Base-by-base conservation (phyloP, 2,888 invertebrate genomes). In the Eupsilia transversa region DNA sequence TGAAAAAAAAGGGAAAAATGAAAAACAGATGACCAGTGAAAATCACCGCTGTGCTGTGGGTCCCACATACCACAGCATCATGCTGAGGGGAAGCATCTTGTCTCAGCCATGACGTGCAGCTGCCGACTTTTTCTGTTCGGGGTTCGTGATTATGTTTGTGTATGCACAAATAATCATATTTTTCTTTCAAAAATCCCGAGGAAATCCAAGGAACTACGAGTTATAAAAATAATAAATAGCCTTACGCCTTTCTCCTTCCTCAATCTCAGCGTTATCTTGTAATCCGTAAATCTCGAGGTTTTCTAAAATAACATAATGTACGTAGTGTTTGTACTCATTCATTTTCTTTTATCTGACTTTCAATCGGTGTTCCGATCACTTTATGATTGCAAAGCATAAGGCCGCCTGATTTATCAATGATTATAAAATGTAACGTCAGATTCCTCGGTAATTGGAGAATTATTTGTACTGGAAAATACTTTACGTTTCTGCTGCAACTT, bases 261-360 rank as follows among this genome's bases (percentile, higher is more conserved):
- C 41, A 46, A 54, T 46, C 43, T 70, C 64, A 70, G 5, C n/a
- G 20, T 72, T 72, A 79, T 79, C 79, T 56, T 43, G 38, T 54
- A 71, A 71, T 64, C 35, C 0, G 9, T 66, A 30, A 38, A 71
- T 56, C 35, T 56, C 14, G 54, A 49, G 30, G 35, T 54, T 71
- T 54, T 12, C 54, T n/a, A 20, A 60, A 71, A 54, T 14, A 54
- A 33, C 10, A 35, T 35, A 46, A 14, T 30, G 46, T 33, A 52
- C 10, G 52, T 30, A 68, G n/a, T 49, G 23, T 27, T 7, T 33
- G 9, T 10, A 17, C 35, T 71, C 41, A 4, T 23, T 0, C 23
- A 71, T 63, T 71, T 63, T 17, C 33, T 41, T 41, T 70, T 54
- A 80, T 80, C 79, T 64, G 59, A 49, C 70, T 71, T 63, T n/a